Percentiles rank a stretch among this genome's conserved stretches.
phyloP scores from a whole-genome alignment of 1,140 invertebrate species.

The Sitodiplosis mosellana region DNA sequence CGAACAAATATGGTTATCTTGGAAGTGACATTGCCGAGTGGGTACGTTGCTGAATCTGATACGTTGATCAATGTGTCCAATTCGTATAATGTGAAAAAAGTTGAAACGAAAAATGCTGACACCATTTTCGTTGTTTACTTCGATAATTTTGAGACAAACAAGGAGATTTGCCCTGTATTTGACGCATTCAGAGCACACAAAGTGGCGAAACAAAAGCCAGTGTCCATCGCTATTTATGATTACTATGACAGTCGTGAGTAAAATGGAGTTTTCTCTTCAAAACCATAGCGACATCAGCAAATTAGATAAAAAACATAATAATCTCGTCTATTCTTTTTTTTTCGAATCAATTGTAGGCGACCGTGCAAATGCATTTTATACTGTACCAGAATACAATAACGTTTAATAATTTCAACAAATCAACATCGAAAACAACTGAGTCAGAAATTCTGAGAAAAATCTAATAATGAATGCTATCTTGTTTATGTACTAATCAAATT shows the following conservation, averaged over 20 bases:
- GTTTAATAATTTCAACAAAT: too few species aligned
- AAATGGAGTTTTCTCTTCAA: neutral
- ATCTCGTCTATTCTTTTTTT: too few species aligned
- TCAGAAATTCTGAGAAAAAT: too few species aligned
- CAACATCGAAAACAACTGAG: too few species aligned
- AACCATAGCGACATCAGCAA: too few species aligned
- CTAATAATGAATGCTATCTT: too few species aligned
- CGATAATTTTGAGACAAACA: slow-evolving; percentile 44
- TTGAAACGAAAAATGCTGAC: slow-evolving; percentile 51
- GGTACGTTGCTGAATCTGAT: slow-evolving; percentile 55
- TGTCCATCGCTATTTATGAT: slow-evolving; percentile 66
- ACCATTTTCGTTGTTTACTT: slow-evolving; percentile 62
- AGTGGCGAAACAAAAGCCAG: slow-evolving; percentile 63
- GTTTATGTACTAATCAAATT: too few species aligned
- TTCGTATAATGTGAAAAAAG: slow-evolving; percentile 46
- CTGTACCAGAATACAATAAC: too few species aligned
- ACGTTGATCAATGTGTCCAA: slow-evolving; percentile 43
- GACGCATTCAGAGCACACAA: slow-evolving; percentile 59
- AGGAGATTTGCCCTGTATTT: slow-evolving; percentile 56
- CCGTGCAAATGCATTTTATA: too few species aligned
- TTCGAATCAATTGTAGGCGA: too few species aligned
- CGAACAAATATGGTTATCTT: slow-evolving; percentile 60
- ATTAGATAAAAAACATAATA: too few species aligned
- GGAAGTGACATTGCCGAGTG: slow-evolving; percentile 61
- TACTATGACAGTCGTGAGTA: slow-evolving; percentile 72